These are phyloP conservation scores for Peromyscus leucopus DNA, from an alignment of 2,113 vertebrate species.

Conservation along the genomic window DNA sequence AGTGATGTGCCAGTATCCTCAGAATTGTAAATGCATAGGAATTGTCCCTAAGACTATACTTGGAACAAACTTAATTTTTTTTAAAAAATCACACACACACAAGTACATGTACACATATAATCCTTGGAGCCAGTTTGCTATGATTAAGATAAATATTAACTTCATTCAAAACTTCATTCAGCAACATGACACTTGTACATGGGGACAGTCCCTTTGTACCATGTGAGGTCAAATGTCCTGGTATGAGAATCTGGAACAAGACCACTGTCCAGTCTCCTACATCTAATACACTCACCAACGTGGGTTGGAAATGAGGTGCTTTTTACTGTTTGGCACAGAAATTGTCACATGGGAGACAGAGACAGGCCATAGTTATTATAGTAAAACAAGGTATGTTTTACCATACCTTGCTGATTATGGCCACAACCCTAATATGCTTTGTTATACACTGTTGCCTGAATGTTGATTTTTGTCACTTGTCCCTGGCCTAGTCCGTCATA, in stretches of 20 bases:
- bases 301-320: conserved; percentile 12
- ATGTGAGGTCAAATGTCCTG: not conserved
- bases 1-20: not conserved
- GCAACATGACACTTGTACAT: not conserved
- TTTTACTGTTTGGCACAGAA: not conserved
- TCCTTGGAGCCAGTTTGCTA: not conserved
- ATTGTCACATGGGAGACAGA: not conserved
- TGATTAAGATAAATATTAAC: not conserved
- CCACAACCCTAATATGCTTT: not conserved
- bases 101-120: not conserved
- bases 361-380: not conserved
- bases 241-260: not conserved
- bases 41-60: not conserved
- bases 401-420: not conserved
- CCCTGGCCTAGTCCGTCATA: not conserved
- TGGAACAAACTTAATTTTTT: not conserved
- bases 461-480: not conserved
- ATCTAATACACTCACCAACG: not conserved
- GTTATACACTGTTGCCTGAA: not conserved
- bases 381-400: not conserved
- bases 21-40: not conserved
- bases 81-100: not conserved
- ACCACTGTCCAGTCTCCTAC: not conserved
- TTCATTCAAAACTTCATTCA: not conserved
- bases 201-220: not conserved